phyloP scores from a whole-genome alignment of 2,797 vertebrate species.

The Onychomys leucogaster region DNA sequence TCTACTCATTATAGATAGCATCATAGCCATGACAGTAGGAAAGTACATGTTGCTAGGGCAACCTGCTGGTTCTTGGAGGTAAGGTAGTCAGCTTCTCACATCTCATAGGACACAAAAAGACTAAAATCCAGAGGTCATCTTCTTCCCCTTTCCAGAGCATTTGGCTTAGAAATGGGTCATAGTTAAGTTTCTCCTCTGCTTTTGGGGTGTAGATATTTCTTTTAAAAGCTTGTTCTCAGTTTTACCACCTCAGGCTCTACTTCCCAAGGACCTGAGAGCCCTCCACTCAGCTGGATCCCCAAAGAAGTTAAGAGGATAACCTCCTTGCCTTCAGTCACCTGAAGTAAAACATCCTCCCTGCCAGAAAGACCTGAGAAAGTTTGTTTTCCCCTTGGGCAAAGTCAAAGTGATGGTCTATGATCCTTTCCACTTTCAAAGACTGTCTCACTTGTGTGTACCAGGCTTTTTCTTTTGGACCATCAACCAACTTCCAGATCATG shows the following conservation, averaged over 20 bases:
- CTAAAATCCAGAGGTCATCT: background rate
- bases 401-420: background rate
- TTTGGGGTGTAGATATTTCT: background rate
- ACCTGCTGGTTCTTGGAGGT: background rate
- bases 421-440: background rate
- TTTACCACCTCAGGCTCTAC: background rate
- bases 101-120: too few species aligned
- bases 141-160: too few species aligned
- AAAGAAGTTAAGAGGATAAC: too few species aligned
- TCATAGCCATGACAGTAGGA: background rate
- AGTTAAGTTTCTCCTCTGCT: background rate
- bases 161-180: background rate
- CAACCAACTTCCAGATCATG: background rate
- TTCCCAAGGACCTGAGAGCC: background rate
- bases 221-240: background rate
- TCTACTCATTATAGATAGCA: background rate
- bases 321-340: background rate
- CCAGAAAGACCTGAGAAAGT: background rate
- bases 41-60: conserved; percentile 22
- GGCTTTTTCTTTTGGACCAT: background rate
- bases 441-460: background rate
- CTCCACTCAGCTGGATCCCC: too few species aligned
- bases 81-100: too few species aligned
- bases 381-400: background rate
- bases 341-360: background rate